phyloP scores from a whole-genome alignment of 2,888 invertebrate species.

The Thecophora atra region DNA sequence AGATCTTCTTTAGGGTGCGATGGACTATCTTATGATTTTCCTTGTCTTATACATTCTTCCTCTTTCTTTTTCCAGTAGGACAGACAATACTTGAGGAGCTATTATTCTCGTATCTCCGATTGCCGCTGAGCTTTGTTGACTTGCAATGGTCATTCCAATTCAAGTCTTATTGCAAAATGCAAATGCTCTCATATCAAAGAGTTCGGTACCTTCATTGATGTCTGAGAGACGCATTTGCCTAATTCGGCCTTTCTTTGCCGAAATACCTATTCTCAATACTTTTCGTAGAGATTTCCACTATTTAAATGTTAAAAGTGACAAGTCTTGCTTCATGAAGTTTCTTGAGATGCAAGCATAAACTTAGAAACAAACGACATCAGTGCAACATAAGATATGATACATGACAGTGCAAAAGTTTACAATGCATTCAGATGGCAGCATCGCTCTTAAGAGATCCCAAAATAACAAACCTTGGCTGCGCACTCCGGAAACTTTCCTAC shows the following conservation, averaged over 20 bases:
- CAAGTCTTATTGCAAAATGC: too few species aligned
- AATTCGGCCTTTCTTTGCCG: neutral
- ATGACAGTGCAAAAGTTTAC: constrained; percentile 17
- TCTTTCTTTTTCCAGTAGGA: too few species aligned
- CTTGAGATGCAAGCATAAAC: constrained; percentile 19
- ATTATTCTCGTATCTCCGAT: too few species aligned
- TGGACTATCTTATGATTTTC: neutral
- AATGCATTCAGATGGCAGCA: constrained; percentile 29
- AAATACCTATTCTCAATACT: neutral
- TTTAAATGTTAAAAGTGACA: neutral
- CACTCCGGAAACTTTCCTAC: neutral
- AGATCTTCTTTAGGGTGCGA: neutral
- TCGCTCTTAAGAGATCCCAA: constrained; percentile 28
- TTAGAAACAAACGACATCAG: neutral
- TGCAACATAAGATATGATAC: constrained; percentile 7
- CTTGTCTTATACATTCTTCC: too few species aligned
- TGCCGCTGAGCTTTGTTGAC: too few species aligned
- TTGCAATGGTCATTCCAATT: too few species aligned
- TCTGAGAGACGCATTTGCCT: neutral
- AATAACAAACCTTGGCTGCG: constrained; percentile 13
- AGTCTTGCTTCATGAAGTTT: constrained; percentile 23
- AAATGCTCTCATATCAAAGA: too few species aligned
- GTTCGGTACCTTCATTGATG: too few species aligned
- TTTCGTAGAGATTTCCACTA: neutral
- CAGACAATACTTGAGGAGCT: neutral